phyloP scores from a whole-genome alignment of 2,797 vertebrate species.

The Chelonia mydas region DNA sequence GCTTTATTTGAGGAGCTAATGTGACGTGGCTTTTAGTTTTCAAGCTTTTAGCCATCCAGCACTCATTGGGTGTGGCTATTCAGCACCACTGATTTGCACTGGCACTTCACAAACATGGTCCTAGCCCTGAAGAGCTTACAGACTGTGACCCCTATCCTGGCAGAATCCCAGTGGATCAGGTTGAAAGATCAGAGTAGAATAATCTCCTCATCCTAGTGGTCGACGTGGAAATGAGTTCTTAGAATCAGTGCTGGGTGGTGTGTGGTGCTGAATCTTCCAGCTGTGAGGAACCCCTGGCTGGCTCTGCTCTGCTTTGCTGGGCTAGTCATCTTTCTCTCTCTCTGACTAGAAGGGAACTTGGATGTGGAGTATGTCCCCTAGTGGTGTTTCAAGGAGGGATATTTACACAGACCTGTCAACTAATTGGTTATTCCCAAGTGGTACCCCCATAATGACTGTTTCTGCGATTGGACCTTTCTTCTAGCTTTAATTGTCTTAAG shows the following conservation, averaged over 20 bases:
- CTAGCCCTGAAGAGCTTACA: not conserved
- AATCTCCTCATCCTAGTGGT: fast-evolving
- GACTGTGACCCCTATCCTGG: not conserved
- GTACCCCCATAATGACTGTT: not conserved
- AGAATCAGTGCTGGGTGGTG: not conserved
- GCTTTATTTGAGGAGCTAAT: not conserved
- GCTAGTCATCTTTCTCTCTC: fast-evolving
- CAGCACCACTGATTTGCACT: not conserved
- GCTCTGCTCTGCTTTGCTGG: not conserved
- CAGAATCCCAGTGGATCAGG: not conserved
- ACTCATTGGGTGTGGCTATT: not conserved
- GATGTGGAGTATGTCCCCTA: not conserved
- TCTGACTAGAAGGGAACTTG: not conserved
- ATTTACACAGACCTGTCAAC: not conserved
- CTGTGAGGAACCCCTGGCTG: not conserved
- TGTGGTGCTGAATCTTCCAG: not conserved
- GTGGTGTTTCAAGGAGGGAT: not conserved
- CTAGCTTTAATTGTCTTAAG: not conserved
- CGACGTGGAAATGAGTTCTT: fast-evolving
- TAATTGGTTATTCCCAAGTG: not conserved
- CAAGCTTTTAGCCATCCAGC: not conserved
- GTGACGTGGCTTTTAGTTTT: not conserved
- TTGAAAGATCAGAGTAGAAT: not conserved
- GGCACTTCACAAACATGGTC: not conserved
- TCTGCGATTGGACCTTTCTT: not conserved